A percentile compares a stretch with the other conserved stretches of the same genome.
Conservation (phyloP, 53 echinoderm and acorn worm species). For the Arbacia lixula region DNA sequence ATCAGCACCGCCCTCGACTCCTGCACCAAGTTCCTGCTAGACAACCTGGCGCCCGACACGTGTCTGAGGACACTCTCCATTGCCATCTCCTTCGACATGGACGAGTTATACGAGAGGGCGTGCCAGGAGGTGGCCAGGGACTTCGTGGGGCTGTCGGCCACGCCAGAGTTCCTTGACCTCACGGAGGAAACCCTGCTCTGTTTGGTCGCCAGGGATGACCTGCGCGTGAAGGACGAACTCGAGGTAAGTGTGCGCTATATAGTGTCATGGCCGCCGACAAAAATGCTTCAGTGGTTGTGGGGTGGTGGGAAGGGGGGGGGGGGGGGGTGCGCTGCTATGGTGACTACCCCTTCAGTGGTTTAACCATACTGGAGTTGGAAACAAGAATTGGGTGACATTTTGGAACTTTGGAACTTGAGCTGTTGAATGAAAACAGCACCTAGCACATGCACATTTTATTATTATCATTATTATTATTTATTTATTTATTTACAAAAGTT, state of each 20-base stretch:
- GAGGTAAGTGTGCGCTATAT: slow-evolving; percentile 69
- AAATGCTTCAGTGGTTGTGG: too few species aligned
- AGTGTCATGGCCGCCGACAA: too few species aligned
- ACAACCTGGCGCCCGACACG: slow-evolving; percentile 63
- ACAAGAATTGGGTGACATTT: too few species aligned
- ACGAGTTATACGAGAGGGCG: slow-evolving; percentile 67
- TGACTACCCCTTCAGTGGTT: too few species aligned
- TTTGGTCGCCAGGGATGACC: slow-evolving; percentile 78
- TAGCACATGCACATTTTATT: too few species aligned
- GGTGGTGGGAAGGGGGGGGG: too few species aligned
- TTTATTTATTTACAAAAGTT: too few species aligned
- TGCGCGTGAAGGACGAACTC: slow-evolving; percentile 77
- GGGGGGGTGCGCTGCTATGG: too few species aligned
- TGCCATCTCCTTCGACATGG: slow-evolving; percentile 75
- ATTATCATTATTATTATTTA: too few species aligned
- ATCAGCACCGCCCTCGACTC: slow-evolving; percentile 69
- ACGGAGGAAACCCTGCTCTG: slow-evolving; percentile 62
- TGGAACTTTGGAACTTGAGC: too few species aligned
- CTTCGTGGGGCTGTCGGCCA: slow-evolving; percentile 61
- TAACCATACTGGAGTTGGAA: too few species aligned
- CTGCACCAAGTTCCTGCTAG: slow-evolving; percentile 75
- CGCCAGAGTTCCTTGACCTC: slow-evolving; percentile 73
- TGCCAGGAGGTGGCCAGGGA: slow-evolving; percentile 66
- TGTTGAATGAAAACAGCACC: too few species aligned
- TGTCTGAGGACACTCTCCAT: slow-evolving; percentile 79